Base-by-base conservation (phyloP, 2,888 invertebrate genomes). In the Rhopalosiphum nymphaeae region DNA sequence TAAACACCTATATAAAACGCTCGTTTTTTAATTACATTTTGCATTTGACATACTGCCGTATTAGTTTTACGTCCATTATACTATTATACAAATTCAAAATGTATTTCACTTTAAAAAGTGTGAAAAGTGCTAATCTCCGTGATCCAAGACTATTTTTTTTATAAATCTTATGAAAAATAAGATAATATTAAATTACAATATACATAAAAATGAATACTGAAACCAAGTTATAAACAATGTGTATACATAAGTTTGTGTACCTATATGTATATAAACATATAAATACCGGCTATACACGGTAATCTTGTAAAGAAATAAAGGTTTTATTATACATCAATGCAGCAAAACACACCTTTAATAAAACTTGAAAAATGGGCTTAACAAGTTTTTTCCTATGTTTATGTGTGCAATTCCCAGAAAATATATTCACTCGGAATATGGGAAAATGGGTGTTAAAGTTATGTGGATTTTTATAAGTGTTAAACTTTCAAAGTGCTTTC, bases 321-420 rank as follows among this genome's bases (percentile, higher is more conserved):
- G 92, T 92, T 92, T 92, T 92, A 67, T 92, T 88, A 92, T 53
- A 88, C 92, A 42, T 87, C 92, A 44, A 88, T 88, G 92, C 92
- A 49, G 88, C 53, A 67, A 88, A 92, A 92, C 92, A 88, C 88
- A 53, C 67, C 67, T 88, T 92, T 67, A 88, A 88, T 78, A 92
- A 92, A 88, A 67, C 88, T 88, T 53, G 92, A 92, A 92, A 92
- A 92, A 92, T 78, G 92, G 67, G 53, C 92, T 78, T 92, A 92
- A 88, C 92, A 88, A 88, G 88, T 88, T 92, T 88, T 67, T 67
- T 42, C 21, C 53, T 29, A 29, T 46, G 92, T 87, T 67, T 92
- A 92, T 42, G 87, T 26, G 49, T 78, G 86, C 88, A 53, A 67
- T 67, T 92, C 67, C 53, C 92, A 42, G 61, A 88, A 92, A 92